Evolutionary conservation across 2,113 vertebrate genomes (phyloP), one percentile per base, ranked within the genome.

Genomic region (Cairina moschata): DNA sequence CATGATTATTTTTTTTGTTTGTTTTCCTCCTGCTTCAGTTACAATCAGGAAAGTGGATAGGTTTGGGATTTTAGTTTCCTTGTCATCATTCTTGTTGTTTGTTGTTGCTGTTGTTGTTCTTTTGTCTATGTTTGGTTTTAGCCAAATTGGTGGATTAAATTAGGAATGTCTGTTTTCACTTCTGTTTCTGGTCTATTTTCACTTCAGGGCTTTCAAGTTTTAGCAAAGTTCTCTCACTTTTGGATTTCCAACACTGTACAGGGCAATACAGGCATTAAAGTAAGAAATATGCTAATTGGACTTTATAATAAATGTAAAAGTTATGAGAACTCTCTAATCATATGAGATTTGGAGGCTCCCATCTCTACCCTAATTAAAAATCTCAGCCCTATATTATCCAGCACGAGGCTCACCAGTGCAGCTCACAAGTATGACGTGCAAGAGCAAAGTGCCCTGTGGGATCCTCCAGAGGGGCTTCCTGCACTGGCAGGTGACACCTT

Each of bases 281-380:
- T 78, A 91, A 90, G 66, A 90, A 94, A 87, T 92, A 94, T 54
- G 76, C 44, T 95, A 96, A 95, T 88, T 93, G 38, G 58, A 36
- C 66, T 82, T 69, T 44, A 93, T 68, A 94, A 88, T 86, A 95
- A 78, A 67, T 86, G 65, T 83, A 60, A 78, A 94, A 97, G 79
- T 91, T 88, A 88, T 32, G 54, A 93, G 80, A 84, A 88, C 46
- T 78, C 60, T 94, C 31, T 92, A 88, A 75, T 68, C 86, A 86
- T 84, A 82, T 65, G 88, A 93, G 88, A 93, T 79, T 81, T 65
- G 48, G 77, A 86, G 25, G 48, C 34, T 92, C 74, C 86, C 80
- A 90, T 59, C 23, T 58, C 90, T 62, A 94, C 44, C 18, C 83
- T 86, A 93, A 94, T 93, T 96, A 94, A 94, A 95, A 92, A 44